These are phyloP conservation scores for Erebia ligea DNA, from an alignment of 2,888 invertebrate species.

Conservation along the genomic window DNA sequence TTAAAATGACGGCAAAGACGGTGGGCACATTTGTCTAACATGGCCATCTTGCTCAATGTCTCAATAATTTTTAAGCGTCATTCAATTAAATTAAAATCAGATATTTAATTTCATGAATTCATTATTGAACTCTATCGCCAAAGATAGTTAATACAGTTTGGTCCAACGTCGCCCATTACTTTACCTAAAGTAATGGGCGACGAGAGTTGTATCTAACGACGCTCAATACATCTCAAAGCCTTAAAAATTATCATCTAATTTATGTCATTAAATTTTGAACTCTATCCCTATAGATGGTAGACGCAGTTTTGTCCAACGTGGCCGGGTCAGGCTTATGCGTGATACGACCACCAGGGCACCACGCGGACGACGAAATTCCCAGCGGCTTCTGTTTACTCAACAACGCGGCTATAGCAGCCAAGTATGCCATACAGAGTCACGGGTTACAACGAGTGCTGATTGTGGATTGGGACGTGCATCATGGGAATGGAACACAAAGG, in stretches of 20 bases:
- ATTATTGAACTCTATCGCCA: not conserved
- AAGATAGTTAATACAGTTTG: not conserved
- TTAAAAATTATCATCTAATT: too few species aligned
- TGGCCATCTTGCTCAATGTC: too few species aligned
- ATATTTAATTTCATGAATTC: too few species aligned
- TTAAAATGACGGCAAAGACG: too few species aligned
- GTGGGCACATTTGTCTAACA: too few species aligned
- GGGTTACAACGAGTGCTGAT: constrained; percentile 86
- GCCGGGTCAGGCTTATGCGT: constrained; percentile 91
- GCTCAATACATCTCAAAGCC: too few species aligned
- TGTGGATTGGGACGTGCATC: constrained; percentile 98
- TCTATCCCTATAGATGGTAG: constrained; percentile 79
- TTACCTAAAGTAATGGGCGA: too few species aligned
- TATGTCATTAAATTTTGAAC: not conserved
- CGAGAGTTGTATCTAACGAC: too few species aligned
- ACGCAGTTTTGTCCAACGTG: constrained; percentile 85
- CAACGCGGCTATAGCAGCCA: constrained; percentile 92
- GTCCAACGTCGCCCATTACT: too few species aligned
- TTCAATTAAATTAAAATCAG: too few species aligned
- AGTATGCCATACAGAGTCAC: constrained; percentile 86
- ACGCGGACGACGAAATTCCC: constrained; percentile 89
- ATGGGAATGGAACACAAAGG: constrained; percentile 95
- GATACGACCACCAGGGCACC: constrained; percentile 95
- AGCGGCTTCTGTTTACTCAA: constrained; percentile 97
- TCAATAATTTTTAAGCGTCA: too few species aligned